Base-by-base conservation (phyloP, 1,140 invertebrate species). In the Archivesica marissinica region DNA sequence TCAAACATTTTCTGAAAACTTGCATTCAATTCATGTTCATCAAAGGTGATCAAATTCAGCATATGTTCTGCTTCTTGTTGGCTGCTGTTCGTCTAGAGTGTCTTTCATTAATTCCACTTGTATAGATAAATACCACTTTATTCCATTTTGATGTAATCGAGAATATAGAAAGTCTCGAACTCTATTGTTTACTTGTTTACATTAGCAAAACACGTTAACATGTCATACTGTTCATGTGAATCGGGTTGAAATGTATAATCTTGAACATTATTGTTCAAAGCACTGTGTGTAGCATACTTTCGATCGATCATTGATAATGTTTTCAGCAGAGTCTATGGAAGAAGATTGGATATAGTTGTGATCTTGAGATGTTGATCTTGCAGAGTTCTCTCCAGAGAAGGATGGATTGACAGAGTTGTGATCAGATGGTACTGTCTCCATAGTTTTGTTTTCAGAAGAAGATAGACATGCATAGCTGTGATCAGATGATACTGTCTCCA, bases 81-180 rank as follows among this genome's bases (percentile, higher is more conserved):
- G 2, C 28, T 52, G 30, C 39, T 70, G 41, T 39, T 33, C 44
- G 15, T 81, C 44, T 35, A 9, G 28, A 33, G 64, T 72, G 56
- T 81, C 66, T 72, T 56, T 81, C 11, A 39, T 54, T 39, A 70
- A 54, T 50, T 81, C 64, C 33, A 81, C 78, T 54, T 81, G 78
- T 23, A 72, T 30, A 15, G 78, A 70, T 52, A 72, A 39, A 70
- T 81, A 72, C 41, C 47, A 72, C 72, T 81, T 81, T 3, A 81
- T 81, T 13, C 0, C 78, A 70, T 39, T 47, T 13, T 0, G 30
- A 54, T 81, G 3, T 72, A 68, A 56, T 70, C 64, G 15, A 15
- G 47, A 7, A 39, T 35, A 38, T 30, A 72, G 41, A 81, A 70
- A n/a, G 38, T 81, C 50, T 39, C 38, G 41, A 70, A 81, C 30